Evolutionary conservation across 2,113 vertebrate genomes (phyloP).

Genomic region (Scomber japonicus): DNA sequence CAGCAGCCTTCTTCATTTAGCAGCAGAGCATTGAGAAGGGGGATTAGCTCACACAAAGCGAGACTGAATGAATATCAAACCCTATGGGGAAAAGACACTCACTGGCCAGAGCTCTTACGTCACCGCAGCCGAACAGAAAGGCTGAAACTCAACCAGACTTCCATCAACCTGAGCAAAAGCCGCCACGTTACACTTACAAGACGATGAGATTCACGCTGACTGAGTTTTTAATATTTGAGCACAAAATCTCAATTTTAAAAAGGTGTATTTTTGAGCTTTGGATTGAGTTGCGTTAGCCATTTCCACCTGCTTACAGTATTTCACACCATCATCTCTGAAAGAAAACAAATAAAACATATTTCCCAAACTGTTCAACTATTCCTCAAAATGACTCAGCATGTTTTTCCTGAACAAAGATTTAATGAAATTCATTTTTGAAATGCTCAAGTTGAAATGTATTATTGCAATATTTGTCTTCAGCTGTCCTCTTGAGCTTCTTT

Average conservation of each 20-base stretch:
- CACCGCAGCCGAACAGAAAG: slow-evolving; percentile 36
- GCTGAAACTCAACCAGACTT: slow-evolving; percentile 24
- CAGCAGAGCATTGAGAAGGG: slow-evolving; percentile 61
- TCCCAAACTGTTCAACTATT: too few relatives aligned
- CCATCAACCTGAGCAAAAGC: slow-evolving; percentile 15
- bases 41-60: slow-evolving; percentile 73
- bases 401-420: too few relatives aligned
- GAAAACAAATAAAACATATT: too few relatives aligned
- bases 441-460: too few relatives aligned
- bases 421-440: too few relatives aligned
- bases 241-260: neutral
- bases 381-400: too few relatives aligned
- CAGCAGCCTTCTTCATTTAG: slow-evolving; percentile 57
- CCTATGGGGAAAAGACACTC: slow-evolving; percentile 58
- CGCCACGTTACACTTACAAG: neutral
- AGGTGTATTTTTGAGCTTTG: neutral
- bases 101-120: slow-evolving; percentile 40
- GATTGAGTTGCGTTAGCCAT: neutral
- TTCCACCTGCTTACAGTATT: neutral
- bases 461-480: neutral
- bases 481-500: too few relatives aligned
- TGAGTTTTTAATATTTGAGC: neutral
- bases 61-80: slow-evolving; percentile 60
- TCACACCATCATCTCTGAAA: too few relatives aligned
- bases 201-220: neutral